A percentile compares a stretch with the other conserved stretches of the same genome.
These are phyloP conservation scores for Muschampia plurimacula DNA, from an alignment of 2,888 invertebrate species.

Conservation along the genomic window DNA sequence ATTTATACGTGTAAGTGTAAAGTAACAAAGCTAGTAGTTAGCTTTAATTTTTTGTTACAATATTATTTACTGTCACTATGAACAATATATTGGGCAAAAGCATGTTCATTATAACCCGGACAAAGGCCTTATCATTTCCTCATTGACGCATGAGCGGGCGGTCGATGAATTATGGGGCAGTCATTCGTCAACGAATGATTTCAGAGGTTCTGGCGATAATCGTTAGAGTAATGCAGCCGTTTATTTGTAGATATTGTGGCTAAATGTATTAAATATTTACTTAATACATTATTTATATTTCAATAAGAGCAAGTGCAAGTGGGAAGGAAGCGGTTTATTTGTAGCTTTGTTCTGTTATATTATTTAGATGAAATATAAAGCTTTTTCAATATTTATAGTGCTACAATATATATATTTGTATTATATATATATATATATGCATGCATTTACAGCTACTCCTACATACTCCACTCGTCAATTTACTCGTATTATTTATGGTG, in stretches of 20 bases:
- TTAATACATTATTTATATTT: not conserved
- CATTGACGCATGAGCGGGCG: constrained; percentile 26
- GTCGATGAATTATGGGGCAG: constrained; percentile 8
- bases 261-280: not conserved
- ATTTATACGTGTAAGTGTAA: too few species aligned
- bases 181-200: constrained; percentile 24
- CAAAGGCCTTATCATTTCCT: constrained; percentile 24
- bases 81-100: not conserved
- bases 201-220: not conserved
- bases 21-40: too few species aligned
- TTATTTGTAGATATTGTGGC: not conserved
- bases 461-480: too few species aligned
- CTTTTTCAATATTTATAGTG: too few species aligned
- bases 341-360: too few species aligned
- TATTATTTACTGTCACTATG: not conserved
- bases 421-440: too few species aligned
- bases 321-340: too few species aligned
- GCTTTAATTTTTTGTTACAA: not conserved
- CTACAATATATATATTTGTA: too few species aligned
- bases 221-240: not conserved
- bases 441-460: too few species aligned
- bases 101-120: constrained; percentile 9
- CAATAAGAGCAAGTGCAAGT: too few species aligned
- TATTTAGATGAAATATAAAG: too few species aligned
- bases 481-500: too few species aligned